These are phyloP conservation scores for Periplaneta americana DNA, from an alignment of 1,140 invertebrate species.

Conservation along the genomic window DNA sequence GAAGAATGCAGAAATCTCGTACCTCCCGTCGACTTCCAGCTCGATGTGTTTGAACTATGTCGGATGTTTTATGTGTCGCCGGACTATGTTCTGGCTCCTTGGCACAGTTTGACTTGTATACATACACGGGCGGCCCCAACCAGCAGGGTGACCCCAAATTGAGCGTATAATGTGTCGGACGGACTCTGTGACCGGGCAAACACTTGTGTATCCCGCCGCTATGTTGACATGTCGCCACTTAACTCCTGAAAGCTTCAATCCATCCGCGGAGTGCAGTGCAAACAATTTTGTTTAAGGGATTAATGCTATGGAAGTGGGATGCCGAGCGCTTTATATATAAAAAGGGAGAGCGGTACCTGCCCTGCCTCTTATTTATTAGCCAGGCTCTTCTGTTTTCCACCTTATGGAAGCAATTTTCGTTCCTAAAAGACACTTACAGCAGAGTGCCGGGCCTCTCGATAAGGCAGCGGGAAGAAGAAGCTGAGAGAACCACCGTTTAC, in stretches of 20 bases:
- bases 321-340: background rate
- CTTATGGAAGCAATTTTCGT: background rate
- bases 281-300: background rate
- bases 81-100: no score
- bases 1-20: no score
- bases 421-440: background rate
- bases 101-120: no score
- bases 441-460: background rate
- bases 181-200: background rate
- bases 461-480: no score
- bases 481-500: no score
- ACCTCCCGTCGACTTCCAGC: no score
- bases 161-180: background rate
- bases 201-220: background rate
- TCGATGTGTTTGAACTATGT: no score
- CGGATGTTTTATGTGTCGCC: no score
- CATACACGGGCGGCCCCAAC: background rate
- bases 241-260: background rate
- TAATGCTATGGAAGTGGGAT: background rate
- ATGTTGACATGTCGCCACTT: background rate
- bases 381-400: background rate
- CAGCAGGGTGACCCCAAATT: background rate
- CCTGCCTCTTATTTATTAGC: background rate
- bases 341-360: background rate
- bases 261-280: background rate